phyloP scores from a whole-genome alignment of 2,113 vertebrate genomes.

The pig (Sus scrofa) region T2T-Sscrofa CM000819.6:8855001-8855500 shows the following conservation, averaged over 20 bases:
- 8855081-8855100: rapidly evolving
- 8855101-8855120: not conserved
- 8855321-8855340: too few relatives aligned
- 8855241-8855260: not conserved
- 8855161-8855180: not conserved
- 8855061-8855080: not conserved
- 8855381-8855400: too few relatives aligned
- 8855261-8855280: not conserved
- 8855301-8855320: too few relatives aligned
- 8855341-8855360: too few relatives aligned
- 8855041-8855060: not conserved
- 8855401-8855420: too few relatives aligned
- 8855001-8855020: not conserved
- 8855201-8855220: not conserved
- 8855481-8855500: too few relatives aligned
- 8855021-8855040: not conserved
- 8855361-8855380: too few relatives aligned
- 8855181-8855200: not conserved
- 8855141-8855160: not conserved
- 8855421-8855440: too few relatives aligned
- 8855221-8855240: not conserved
- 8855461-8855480: too few relatives aligned
- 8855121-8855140: not conserved
- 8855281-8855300: not conserved
- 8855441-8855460: too few relatives aligned